Base-by-base conservation (phyloP, 2,797 vertebrate species). In the Melanotaenia trifasciata region DNA sequence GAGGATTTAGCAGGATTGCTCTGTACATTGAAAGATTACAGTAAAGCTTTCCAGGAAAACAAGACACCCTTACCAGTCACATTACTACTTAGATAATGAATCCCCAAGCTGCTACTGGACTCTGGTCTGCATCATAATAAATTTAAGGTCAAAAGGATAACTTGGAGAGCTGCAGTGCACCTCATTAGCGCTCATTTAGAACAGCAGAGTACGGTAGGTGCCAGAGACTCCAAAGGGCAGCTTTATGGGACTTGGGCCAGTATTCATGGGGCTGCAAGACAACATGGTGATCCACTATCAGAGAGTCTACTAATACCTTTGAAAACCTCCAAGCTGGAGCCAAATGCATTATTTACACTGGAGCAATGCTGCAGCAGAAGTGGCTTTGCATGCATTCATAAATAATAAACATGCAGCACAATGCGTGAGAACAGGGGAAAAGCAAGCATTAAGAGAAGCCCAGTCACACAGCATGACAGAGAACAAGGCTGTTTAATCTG, bases 341-440 rank as follows among this genome's bases (percentile, higher is more conserved):
- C 83, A 72, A 84, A 88, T 95, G 90, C 90, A 95, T 94, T 94
- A 95, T 95, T 95, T 92, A 95, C 87, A 84, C 69, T 60, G 78
- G 78, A 91, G 89, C 84, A 78, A 89, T 87, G 81, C 93, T 89
- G 85, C 86, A 75, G 88, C 89, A 90, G 90, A 91, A 91, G 90
- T 87, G 90, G 87, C 89, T 92, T 90, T 89, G 92, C 93, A 92
- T 93, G 89, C 88, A 83, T 80, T 92, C 92, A 93, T 95, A 81
- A 93, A 95, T 95, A 94, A 94, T 94, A 92, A 90, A 95, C 66
- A 66, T 22, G 57, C 73, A 74, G 86, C 82, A 76, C 78, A 84
- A 81, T 60, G 80, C 84, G 82, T 84, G 80, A 83, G 82, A 91
- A 91, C 60, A 12, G 50, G 65, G 62, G 28, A 83, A 80, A 78